Evolutionary conservation across 2,113 vertebrate species (phyloP).

Genomic region (Syngnathoides biaculeatus): DNA sequence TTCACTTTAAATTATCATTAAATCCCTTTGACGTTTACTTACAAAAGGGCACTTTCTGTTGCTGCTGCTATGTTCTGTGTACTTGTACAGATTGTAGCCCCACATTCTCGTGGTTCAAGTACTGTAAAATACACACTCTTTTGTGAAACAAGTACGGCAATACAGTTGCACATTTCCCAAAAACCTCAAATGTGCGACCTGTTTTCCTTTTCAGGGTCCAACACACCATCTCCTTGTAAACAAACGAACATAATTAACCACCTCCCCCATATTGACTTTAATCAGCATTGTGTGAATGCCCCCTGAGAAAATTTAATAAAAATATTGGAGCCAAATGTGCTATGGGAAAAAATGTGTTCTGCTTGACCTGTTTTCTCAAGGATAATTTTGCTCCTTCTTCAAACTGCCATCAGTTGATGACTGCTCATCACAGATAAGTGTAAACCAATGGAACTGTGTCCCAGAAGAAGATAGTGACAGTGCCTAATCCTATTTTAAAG

Average conservation of each 20-base stretch:
- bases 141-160: background rate
- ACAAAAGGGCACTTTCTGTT: no score
- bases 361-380: constrained; percentile 16
- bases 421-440: constrained; percentile 73
- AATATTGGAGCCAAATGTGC: constrained; percentile 17
- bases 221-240: background rate
- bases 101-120: no score
- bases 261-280: background rate
- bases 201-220: background rate
- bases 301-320: constrained; percentile 2
- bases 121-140: background rate
- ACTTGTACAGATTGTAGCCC: no score
- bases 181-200: background rate
- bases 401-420: constrained; percentile 55
- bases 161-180: background rate
- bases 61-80: no score
- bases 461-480: constrained; percentile 66
- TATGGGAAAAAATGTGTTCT: background rate
- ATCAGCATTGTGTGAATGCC: background rate
- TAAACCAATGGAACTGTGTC: constrained; percentile 57
- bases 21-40: no score
- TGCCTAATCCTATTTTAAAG: constrained; percentile 73
- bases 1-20: no score
- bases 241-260: background rate
- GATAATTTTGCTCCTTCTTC: constrained; percentile 52